Percentiles rank a stretch among this genome's conserved stretches.
These are phyloP conservation scores for Trichomycterus rosablanca DNA, from an alignment of 2,113 vertebrate genomes.

Conservation along the genomic window DNA sequence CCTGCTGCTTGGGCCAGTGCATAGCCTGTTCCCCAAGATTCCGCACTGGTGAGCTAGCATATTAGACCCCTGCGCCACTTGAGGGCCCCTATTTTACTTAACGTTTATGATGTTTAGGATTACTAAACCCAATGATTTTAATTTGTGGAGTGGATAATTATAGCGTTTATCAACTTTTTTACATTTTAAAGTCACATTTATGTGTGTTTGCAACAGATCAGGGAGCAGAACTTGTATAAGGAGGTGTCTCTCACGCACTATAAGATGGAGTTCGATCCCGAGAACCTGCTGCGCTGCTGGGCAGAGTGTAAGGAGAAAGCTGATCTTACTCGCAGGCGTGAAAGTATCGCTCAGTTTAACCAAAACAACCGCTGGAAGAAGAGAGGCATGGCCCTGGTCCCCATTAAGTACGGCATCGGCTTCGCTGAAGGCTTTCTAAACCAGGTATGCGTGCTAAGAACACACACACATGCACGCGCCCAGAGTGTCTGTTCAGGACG, in stretches of 20 bases:
- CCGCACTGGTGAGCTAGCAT: too few relatives aligned
- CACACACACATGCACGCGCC: too few relatives aligned
- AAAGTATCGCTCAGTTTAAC: constrained; percentile 68
- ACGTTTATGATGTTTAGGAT: too few relatives aligned
- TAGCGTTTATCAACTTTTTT: too few relatives aligned
- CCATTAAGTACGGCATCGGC: constrained; percentile 76
- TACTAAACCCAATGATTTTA: too few relatives aligned
- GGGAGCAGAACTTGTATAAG: constrained; percentile 78
- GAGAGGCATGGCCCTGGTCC: constrained; percentile 73
- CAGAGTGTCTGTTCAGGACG: too few relatives aligned
- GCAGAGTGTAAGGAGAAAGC: constrained; percentile 69
- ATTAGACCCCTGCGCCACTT: too few relatives aligned
- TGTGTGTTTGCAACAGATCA: constrained; percentile 58
- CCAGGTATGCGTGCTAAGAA: constrained; percentile 64
- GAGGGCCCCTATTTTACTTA: too few relatives aligned
- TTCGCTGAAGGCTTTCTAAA: constrained; percentile 65
- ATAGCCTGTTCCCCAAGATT: too few relatives aligned
- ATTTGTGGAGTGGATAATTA: too few relatives aligned
- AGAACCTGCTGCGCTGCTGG: constrained; percentile 74
- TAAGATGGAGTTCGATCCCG: constrained; percentile 69
- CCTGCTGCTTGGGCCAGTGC: too few relatives aligned
- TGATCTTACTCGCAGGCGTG: constrained; percentile 54
- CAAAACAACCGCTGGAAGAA: constrained; percentile 78
- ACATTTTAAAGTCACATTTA: background rate
- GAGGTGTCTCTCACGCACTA: constrained; percentile 66